Evolutionary conservation across 2,888 invertebrate species (phyloP), one percentile per base, ranked within the genome.

Genomic region (Neoscelio sp.): DNA sequence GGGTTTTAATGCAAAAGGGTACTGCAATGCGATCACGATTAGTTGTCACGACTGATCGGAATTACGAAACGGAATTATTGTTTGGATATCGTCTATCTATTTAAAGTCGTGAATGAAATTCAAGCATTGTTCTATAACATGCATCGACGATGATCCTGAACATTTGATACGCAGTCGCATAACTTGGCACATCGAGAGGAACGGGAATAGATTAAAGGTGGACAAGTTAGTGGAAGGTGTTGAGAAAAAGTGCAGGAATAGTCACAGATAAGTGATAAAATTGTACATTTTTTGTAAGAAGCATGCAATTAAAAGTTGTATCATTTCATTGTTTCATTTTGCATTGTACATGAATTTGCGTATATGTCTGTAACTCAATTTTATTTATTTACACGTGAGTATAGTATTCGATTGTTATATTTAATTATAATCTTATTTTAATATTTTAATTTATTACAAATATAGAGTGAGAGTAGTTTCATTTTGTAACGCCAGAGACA

Each of bases 121-220:
- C 8, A 38, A 26, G 23, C 10, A 35, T 60, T 44, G 33, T 23
- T 23, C 4, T 23, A 23, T 23, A n/a, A 23, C 23, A 23, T 23
- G 23, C 23, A 44, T 44, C 8, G n/a, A 10, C 7, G 30, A 35
- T 35, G 46, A 35, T 62, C 8, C 23, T 10, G 2, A 62, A 42
- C 60, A 60, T 30, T 62, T 46, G 23, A 42, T 44, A 52, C 17
- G 17, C 28, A 65, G 64, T 2, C 10, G 35, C 44, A 65, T 42
- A 52, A 50, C 48, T 65, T 65, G 52, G 50, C 65, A 56, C 56
- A 15, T n/a, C n/a, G 12, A 35, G 23, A 48, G 5, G 48, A 62
- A 46, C 33, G 42, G 42, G 60, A 60, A 60, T 60, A 60, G 46
- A 60, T 33, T 42, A 58, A 28, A 42, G 28, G 26, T 3, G 26